Evolutionary conservation across 2,113 vertebrate species (phyloP).

Genomic region (Lanius ludovicianus): DNA sequence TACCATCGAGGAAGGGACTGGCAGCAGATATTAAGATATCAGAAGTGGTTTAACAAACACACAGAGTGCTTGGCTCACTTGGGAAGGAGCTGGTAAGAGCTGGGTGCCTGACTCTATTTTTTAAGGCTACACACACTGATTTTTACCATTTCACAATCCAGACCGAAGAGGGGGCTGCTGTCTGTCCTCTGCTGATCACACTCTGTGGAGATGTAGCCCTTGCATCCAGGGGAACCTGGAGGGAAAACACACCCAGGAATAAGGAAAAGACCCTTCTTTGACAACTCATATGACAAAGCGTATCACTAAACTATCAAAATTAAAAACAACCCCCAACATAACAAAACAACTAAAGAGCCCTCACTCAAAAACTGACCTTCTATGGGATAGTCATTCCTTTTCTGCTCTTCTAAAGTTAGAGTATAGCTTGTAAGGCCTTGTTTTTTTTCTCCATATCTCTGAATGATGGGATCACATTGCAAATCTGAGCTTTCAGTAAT

Average conservation of each 20-base stretch:
- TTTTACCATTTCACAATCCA: slow-evolving; percentile 94
- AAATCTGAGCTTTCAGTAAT: not conserved
- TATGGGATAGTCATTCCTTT: slow-evolving; percentile 67
- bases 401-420: slow-evolving; percentile 69
- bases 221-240: slow-evolving; percentile 74
- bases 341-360: not conserved
- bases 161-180: slow-evolving; percentile 86
- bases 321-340: not conserved
- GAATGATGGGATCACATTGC: slow-evolving; percentile 61
- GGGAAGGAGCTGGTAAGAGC: not conserved
- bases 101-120: not conserved
- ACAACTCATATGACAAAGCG: not conserved
- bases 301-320: not conserved
- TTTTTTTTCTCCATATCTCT: slow-evolving; percentile 61
- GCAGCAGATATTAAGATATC: not conserved
- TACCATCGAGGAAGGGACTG: not conserved
- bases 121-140: not conserved
- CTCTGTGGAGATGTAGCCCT: slow-evolving; percentile 74
- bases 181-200: slow-evolving; percentile 75
- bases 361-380: slow-evolving; percentile 57
- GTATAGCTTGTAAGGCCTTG: slow-evolving; percentile 66
- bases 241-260: not conserved
- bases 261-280: not conserved
- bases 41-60: not conserved
- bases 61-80: not conserved